Conservation (phyloP, 2,888 invertebrate species). For the Scaptomyza cyrtandrae region DNA sequence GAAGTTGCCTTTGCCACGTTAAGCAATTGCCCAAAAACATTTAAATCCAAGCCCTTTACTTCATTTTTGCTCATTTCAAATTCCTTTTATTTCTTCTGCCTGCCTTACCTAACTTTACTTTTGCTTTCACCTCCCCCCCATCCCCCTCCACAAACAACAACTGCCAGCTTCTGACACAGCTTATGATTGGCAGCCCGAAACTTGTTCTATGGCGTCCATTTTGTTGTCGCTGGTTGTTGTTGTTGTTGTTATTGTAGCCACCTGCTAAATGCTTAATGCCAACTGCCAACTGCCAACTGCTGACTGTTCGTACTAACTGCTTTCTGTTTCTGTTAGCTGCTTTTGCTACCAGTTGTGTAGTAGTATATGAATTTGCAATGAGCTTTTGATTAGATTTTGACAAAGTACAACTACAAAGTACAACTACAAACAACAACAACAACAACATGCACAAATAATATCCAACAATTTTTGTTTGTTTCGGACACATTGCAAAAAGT, state of each 20-base stretch:
- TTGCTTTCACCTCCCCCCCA: neutral
- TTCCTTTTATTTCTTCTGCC: constrained; percentile 41
- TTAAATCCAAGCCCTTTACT: constrained; percentile 46
- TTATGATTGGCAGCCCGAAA: constrained; percentile 18
- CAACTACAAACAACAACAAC: constrained; percentile 5
- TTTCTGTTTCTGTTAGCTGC: neutral
- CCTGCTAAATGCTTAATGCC: neutral
- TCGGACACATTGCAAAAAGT: constrained; percentile 45
- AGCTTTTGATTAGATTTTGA: constrained; percentile 72
- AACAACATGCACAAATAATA: constrained; percentile 10
- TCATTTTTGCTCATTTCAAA: constrained; percentile 32
- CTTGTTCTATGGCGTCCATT: constrained; percentile 15
- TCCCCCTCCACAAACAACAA: neutral
- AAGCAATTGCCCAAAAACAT: constrained; percentile 30
- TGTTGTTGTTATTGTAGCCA: neutral
- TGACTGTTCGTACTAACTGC: neutral
- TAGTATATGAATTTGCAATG: constrained; percentile 68
- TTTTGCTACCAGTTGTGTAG: constrained; percentile 37
- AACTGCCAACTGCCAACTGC: neutral
- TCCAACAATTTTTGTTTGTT: constrained; percentile 21
- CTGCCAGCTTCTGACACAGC: neutral
- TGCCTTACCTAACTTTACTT: neutral
- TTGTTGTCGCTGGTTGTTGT: constrained; percentile 17
- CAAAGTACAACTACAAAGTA: constrained; percentile 1
- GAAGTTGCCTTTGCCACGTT: neutral